Conservation (phyloP, 2,888 invertebrate genomes). For the Bibio marci region DNA sequence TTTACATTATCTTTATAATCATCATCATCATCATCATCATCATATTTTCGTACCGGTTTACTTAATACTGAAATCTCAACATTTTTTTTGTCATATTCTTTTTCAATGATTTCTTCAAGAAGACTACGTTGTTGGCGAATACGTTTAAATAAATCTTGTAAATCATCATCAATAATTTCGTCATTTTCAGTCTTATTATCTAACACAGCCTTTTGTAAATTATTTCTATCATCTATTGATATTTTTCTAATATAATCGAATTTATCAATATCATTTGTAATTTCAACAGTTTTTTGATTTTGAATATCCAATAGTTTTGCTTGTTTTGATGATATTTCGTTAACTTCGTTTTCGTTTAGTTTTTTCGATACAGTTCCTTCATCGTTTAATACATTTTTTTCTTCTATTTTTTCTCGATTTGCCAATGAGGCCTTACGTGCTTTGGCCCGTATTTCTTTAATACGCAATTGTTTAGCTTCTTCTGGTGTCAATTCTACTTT, state of each 20-base stretch:
- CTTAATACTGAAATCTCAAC: neutral
- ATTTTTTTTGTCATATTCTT: constrained; percentile 24
- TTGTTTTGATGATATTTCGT: constrained; percentile 27
- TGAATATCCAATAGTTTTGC: neutral
- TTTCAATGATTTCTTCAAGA: constrained; percentile 47
- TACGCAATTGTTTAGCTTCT: constrained; percentile 28
- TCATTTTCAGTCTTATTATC: constrained; percentile 15
- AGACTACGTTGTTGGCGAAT: constrained; percentile 52
- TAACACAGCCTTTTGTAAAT: neutral
- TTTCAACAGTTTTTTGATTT: neutral
- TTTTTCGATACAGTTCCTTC: constrained; percentile 31
- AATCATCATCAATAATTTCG: constrained; percentile 39
- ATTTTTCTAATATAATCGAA: neutral
- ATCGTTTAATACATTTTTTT: constrained; percentile 9
- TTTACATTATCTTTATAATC: constrained; percentile 30
- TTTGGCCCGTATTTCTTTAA: constrained; percentile 32
- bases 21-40: neutral
- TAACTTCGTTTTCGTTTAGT: constrained; percentile 28
- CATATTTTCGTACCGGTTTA: neutral
- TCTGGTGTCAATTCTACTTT: constrained; percentile 28
- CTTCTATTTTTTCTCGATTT: neutral
- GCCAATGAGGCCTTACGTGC: constrained; percentile 16
- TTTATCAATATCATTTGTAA: neutral
- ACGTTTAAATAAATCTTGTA: constrained; percentile 44
- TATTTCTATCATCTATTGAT: neutral